Base-by-base conservation (phyloP, 2,113 vertebrate species). In the Arizona elegans region DNA sequence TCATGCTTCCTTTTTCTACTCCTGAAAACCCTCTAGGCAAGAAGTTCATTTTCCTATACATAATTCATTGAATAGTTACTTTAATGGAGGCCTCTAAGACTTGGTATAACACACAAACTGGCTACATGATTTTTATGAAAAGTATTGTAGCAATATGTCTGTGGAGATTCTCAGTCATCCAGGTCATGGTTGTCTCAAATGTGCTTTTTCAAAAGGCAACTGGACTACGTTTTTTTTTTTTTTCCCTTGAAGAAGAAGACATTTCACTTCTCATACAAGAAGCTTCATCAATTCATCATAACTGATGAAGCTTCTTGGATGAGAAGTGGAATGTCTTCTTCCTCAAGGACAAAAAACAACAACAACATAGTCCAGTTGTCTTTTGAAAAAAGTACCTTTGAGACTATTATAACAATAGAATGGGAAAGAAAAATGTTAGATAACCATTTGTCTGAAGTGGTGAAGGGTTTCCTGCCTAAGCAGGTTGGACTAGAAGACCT, bases 1-100 rank as follows among this genome's bases (percentile, higher is more conserved):
- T 88, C 15, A 13, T 43, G 52, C 15, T 11, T 43, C 21, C n/a
- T 47, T 81, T 24, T 11, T 59, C 53, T 10, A 21, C 24, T 38
- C 91, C 50, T 75, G 85, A 62, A 65, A 19, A 92, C 85, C 91
- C 52, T 65, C 62, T 81, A 52, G 52, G 62, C 87, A 89, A 92
- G n/a, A 53, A 47, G 50, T 56, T 89, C 92, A 92, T 92, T 65
- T 81, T 89, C 8, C 13, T 89, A 92, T 89, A 19, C 53, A 92
- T 92, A 89, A 92, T 92, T 92, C 62, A 89, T 92, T 21, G 62
- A 58, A 89, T 50, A 92, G 62, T 38, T 56, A 55, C 47, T 13
- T 1, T 56, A 92, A 81, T 81, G 47, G 62, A n/a, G 24, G 62
- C 33, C 53, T 81, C 13, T 33, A 81, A 92, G 92, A 33, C 92